Percentiles rank a stretch among this genome's conserved stretches.
Conservation (phyloP, 2,888 invertebrate genomes). For the Eilema sororculum region DNA sequence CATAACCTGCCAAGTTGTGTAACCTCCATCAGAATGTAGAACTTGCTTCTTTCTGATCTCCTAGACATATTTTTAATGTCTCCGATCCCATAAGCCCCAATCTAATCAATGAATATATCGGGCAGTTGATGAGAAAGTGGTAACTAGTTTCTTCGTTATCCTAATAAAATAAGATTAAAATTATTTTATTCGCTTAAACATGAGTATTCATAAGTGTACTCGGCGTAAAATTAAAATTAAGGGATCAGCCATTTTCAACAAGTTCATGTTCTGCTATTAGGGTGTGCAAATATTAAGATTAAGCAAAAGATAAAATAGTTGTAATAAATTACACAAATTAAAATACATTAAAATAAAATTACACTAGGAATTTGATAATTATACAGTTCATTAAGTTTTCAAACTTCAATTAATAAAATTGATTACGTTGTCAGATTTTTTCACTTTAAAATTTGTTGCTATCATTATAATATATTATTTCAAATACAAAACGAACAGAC, state of each 20-base stretch:
- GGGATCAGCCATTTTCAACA: not conserved
- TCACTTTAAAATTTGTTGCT: not conserved
- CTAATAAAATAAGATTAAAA: not conserved
- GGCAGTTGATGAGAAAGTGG: not conserved
- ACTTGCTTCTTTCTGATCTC: too few species aligned
- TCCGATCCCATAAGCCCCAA: too few species aligned
- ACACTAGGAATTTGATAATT: slow-evolving; percentile 26
- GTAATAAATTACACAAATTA: not conserved
- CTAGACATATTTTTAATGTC: not conserved
- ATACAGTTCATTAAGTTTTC: not conserved
- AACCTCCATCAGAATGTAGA: too few species aligned
- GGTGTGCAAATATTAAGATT: slow-evolving; percentile 26
- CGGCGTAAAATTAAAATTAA: not conserved
- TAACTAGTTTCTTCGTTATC: not conserved
- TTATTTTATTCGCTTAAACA: not conserved
- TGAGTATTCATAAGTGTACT: not conserved
- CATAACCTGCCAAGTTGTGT: too few species aligned
- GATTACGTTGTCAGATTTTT: not conserved
- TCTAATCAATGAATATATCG: too few species aligned
- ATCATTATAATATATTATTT: not conserved
- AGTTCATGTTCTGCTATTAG: slow-evolving; percentile 5
- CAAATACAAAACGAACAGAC: not conserved
- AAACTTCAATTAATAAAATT: slow-evolving; percentile 1
- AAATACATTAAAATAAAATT: slow-evolving; percentile 30
- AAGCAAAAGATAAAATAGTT: not conserved